Conservation (phyloP, 2,797 vertebrate genomes). For the Pseudomugil gertrudae region DNA sequence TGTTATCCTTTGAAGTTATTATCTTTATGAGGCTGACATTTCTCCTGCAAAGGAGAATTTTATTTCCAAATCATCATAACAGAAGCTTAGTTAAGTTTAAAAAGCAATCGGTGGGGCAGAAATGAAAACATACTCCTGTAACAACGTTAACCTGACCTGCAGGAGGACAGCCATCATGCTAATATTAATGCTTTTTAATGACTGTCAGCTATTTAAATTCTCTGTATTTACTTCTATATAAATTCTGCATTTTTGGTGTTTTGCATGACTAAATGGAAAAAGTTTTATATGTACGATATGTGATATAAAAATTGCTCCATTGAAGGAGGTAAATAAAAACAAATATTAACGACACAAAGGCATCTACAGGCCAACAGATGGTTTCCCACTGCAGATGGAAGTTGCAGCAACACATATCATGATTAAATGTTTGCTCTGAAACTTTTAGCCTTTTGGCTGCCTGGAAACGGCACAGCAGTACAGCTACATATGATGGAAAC, state of each 20-base stretch:
- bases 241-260: slow-evolving; percentile 18
- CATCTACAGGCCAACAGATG: slow-evolving; percentile 33
- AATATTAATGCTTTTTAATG: slow-evolving; percentile 17
- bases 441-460: slow-evolving; percentile 31
- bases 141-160: slow-evolving; percentile 17
- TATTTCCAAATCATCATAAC: slow-evolving; percentile 22
- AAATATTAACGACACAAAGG: slow-evolving; percentile 17
- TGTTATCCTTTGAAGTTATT: slow-evolving; percentile 34
- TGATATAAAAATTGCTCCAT: slow-evolving; percentile 14
- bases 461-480: slow-evolving; percentile 12
- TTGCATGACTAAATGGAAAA: background rate
- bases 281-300: background rate
- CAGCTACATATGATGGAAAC: background rate
- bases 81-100: slow-evolving; percentile 19
- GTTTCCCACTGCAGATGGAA: slow-evolving; percentile 22
- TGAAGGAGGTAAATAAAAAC: slow-evolving; percentile 24
- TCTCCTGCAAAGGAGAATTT: slow-evolving; percentile 34
- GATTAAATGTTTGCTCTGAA: slow-evolving; percentile 25
- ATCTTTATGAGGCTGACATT: slow-evolving; percentile 49
- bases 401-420: slow-evolving; percentile 27
- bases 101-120: slow-evolving; percentile 20
- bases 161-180: background rate
- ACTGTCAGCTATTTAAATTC: slow-evolving; percentile 16
- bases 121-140: slow-evolving; percentile 18
- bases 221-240: slow-evolving; percentile 25